Percentiles rank a stretch among this genome's conserved stretches.
Evolutionary conservation across 2,113 vertebrate genomes (phyloP).

Genomic region (Diadophis punctatus): DNA sequence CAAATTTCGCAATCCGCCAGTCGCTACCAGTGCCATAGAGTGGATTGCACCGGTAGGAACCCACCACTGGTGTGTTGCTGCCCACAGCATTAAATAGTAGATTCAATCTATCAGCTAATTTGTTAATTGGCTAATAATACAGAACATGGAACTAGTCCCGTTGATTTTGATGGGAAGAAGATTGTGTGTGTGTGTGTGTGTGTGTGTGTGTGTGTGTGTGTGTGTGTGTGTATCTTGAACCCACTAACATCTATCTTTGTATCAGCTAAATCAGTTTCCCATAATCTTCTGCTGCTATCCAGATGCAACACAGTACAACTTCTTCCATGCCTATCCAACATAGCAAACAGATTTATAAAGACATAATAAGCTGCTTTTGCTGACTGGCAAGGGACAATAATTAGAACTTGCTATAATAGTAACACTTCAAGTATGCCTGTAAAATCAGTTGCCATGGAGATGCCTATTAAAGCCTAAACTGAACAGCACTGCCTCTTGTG

Average conservation of each 20-base stretch:
- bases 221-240: background rate
- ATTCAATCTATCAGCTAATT: background rate
- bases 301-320: background rate
- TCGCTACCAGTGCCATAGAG: no score
- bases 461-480: constrained; percentile 43
- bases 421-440: constrained; percentile 48
- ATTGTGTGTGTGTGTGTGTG: no score
- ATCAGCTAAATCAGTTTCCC: background rate
- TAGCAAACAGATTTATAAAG: background rate
- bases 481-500: constrained; percentile 53
- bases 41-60: no score
- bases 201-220: no score
- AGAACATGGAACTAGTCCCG: background rate
- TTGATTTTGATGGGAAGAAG: background rate
- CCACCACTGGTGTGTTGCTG: background rate
- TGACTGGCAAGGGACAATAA: constrained; percentile 17
- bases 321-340: background rate
- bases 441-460: constrained; percentile 67
- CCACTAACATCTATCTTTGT: background rate
- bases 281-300: background rate
- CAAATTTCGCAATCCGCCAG: no score
- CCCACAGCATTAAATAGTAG: background rate
- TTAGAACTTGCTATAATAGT: constrained; percentile 11
- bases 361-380: background rate
- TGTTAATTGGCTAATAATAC: background rate